Evolutionary conservation across 2,888 invertebrate genomes (phyloP).

Genomic region (Cloeon dipterum): DNA sequence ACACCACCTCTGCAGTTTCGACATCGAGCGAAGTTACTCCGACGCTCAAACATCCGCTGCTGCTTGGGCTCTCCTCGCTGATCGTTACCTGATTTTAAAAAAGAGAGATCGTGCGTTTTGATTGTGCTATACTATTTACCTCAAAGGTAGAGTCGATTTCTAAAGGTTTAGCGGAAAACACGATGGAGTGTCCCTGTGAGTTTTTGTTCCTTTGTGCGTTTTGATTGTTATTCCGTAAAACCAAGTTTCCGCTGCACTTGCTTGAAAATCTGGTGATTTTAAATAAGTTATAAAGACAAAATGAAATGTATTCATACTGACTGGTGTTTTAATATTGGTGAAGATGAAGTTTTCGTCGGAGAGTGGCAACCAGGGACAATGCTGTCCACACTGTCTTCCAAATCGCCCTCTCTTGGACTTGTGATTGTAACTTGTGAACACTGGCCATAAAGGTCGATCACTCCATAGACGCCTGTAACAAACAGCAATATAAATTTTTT

Average conservation of each 20-base stretch:
- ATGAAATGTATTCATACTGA: too few relatives aligned
- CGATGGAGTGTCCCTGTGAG: slow-evolving; percentile 31
- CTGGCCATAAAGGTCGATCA: slow-evolving; percentile 86
- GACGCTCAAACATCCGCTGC: slow-evolving; percentile 51
- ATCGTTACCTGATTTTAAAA: slow-evolving; percentile 23
- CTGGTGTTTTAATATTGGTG: too few relatives aligned
- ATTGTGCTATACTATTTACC: too few relatives aligned
- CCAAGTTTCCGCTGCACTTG: slow-evolving; percentile 41
- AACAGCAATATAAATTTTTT: too few relatives aligned
- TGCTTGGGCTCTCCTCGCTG: slow-evolving; percentile 32
- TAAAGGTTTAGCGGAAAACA: slow-evolving; percentile 49
- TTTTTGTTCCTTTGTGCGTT: slow-evolving; percentile 35
- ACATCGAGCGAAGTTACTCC: slow-evolving; percentile 43
- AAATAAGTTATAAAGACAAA: too few relatives aligned
- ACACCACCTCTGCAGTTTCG: slow-evolving; percentile 27
- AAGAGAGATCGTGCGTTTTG: slow-evolving; percentile 3
- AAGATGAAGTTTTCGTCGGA: too few relatives aligned
- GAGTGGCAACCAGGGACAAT: too few relatives aligned
- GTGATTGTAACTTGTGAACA: slow-evolving; percentile 60
- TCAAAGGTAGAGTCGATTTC: slow-evolving; percentile 58
- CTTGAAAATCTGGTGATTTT: slow-evolving; percentile 19
- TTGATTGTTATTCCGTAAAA: slow-evolving; percentile 39
- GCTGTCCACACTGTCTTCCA: slow-evolving; percentile 12
- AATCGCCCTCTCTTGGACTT: slow-evolving; percentile 9
- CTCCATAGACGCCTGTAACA: slow-evolving; percentile 54